phyloP scores from a whole-genome alignment of 2,113 vertebrate genomes.

The Accipiter virgatus region DNA sequence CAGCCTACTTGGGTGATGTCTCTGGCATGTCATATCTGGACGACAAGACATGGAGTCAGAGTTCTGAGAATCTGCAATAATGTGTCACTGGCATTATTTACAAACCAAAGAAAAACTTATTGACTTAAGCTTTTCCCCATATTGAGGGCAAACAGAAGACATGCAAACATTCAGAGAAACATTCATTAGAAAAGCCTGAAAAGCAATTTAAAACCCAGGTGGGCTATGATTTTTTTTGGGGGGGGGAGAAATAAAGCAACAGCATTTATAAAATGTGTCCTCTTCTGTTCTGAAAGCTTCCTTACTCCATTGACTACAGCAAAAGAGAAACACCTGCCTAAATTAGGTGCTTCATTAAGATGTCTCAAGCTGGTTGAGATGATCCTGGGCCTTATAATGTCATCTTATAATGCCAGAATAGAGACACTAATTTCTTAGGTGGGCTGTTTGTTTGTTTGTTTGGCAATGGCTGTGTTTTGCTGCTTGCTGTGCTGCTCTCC shows the following conservation, averaged over 20 bases:
- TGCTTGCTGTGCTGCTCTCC: background rate
- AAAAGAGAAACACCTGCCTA: slow-evolving; percentile 26
- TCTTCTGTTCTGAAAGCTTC: background rate
- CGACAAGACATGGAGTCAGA: background rate
- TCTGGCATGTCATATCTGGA: background rate
- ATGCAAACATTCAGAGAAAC: background rate
- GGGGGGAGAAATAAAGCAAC: background rate
- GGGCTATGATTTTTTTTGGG: background rate
- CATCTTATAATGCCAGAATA: background rate
- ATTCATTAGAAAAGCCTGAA: slow-evolving; percentile 25
- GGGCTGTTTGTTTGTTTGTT: background rate
- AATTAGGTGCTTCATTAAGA: background rate
- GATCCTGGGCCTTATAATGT: background rate
- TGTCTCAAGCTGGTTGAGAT: background rate
- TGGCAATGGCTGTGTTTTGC: background rate
- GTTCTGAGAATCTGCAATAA: background rate
- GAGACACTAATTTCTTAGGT: background rate
- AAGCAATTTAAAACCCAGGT: slow-evolving; percentile 35
- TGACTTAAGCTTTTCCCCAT: slow-evolving; percentile 22
- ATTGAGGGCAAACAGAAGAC: slow-evolving; percentile 35
- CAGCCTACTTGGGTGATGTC: background rate
- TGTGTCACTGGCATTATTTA: slow-evolving; percentile 33
- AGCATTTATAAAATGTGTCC: background rate
- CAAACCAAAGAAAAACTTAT: slow-evolving; percentile 32
- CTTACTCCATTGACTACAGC: background rate